phyloP scores from a whole-genome alignment of 2,888 invertebrate species.

The Hirtodrosophila duncani region DNA sequence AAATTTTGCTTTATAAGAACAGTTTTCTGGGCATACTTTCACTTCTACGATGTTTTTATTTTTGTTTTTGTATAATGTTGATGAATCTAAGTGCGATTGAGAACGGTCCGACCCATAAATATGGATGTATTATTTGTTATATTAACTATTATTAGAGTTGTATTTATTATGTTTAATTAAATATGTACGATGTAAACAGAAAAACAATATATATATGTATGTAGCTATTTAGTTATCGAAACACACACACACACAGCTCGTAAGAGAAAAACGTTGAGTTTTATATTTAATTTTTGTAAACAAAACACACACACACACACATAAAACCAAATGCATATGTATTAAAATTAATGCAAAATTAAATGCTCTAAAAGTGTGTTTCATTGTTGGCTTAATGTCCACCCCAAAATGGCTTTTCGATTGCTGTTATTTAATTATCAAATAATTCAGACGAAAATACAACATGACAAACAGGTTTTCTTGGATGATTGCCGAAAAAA shows the following conservation, averaged over 20 bases:
- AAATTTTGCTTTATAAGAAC: too few relatives aligned
- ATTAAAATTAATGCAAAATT: constrained; percentile 49
- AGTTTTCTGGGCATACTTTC: too few relatives aligned
- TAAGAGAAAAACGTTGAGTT: constrained; percentile 48
- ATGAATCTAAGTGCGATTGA: constrained; percentile 17
- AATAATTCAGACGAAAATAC: constrained; percentile 41
- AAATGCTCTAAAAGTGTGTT: constrained; percentile 3
- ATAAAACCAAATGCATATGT: constrained; percentile 59
- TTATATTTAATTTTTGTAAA: constrained; percentile 64
- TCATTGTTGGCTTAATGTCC: constrained; percentile 6
- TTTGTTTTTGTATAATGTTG: constrained; percentile 49
- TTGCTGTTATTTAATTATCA: constrained; percentile 44
- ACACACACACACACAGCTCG: constrained; percentile 21
- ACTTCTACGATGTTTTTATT: too few relatives aligned
- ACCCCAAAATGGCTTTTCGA: constrained; percentile 1
- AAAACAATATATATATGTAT: constrained; percentile 41
- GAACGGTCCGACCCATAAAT: constrained; percentile 18
- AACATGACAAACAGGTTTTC: constrained; percentile 64
- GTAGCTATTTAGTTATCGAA: constrained; percentile 64
- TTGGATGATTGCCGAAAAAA: constrained; percentile 32
- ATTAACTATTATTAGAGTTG: constrained; percentile 55
- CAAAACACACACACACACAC: constrained; percentile 15
- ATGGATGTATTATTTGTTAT: constrained; percentile 66
- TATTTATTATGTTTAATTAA: constrained; percentile 67
- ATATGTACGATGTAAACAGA: constrained; percentile 47